phyloP scores from a whole-genome alignment of 2,113 vertebrate species.

The Malurus alboscapulatus region DNA sequence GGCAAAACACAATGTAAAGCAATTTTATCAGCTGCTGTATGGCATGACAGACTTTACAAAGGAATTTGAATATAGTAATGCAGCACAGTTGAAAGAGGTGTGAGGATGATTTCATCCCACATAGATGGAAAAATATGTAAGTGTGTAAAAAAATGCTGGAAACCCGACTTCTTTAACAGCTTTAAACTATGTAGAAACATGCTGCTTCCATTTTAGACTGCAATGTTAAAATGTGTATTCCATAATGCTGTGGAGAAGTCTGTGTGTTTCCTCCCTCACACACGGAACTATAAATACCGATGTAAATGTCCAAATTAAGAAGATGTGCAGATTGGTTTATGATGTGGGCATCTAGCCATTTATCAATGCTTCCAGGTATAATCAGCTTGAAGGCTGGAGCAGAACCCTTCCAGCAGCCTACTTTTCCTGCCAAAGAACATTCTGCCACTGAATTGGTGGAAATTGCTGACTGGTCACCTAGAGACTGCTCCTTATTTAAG shows the following conservation, averaged over 20 bases:
- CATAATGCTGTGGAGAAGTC: background rate
- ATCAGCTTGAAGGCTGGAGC: background rate
- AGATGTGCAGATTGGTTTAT: background rate
- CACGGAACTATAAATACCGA: background rate
- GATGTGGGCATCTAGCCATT: background rate
- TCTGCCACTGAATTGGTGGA: slow-evolving; percentile 35
- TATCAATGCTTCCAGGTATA: background rate
- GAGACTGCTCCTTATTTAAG: slow-evolving; percentile 41
- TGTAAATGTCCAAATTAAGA: background rate
- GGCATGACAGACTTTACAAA: background rate
- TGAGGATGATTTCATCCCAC: background rate
- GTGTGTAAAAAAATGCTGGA: background rate
- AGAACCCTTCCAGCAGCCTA: background rate
- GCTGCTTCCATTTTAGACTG: background rate
- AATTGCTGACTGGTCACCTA: slow-evolving; percentile 56
- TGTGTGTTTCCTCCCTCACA: background rate
- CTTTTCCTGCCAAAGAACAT: slow-evolving; percentile 46
- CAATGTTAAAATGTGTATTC: background rate
- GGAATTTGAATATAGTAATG: background rate
- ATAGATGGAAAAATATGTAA: background rate
- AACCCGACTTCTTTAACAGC: background rate
- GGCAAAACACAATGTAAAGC: background rate
- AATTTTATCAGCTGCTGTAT: background rate
- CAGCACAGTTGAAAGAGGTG: background rate
- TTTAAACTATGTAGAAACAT: background rate